phyloP scores from a whole-genome alignment of 2,113 vertebrate species.

The Naja naja region DNA sequence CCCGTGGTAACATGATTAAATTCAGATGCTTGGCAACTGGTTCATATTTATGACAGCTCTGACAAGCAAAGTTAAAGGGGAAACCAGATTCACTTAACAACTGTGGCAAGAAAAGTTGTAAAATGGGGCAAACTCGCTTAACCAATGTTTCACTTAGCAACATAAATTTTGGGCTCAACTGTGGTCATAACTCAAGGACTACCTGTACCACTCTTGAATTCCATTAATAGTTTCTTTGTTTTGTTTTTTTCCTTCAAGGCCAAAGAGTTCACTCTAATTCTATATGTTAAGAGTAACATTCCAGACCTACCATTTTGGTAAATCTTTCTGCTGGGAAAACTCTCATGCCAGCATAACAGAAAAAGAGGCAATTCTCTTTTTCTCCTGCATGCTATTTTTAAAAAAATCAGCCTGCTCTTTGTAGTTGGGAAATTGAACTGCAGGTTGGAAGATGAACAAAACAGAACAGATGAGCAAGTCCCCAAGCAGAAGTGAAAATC shows the following conservation, averaged over 20 bases:
- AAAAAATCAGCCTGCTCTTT: neutral
- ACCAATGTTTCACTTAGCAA: neutral
- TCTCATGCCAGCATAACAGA: neutral
- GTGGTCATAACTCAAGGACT: neutral
- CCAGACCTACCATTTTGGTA: slow-evolving; percentile 20
- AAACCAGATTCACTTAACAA: neutral
- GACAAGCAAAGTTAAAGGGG: neutral
- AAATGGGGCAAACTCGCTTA: neutral
- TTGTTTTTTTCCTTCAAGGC: slow-evolving; percentile 15
- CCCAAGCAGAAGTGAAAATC: neutral
- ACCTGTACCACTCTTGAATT: slow-evolving; percentile 26
- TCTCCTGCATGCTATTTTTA: neutral
- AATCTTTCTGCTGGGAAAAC: neutral
- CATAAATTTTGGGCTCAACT: neutral
- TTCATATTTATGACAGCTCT: neutral
- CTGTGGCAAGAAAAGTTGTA: neutral
- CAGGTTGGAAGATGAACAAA: neutral
- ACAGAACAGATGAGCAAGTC: neutral
- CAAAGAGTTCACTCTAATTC: neutral
- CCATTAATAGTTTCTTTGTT: slow-evolving; percentile 15
- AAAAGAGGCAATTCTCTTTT: too few species aligned
- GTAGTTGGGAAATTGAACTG: neutral
- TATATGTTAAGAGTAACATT: slow-evolving; percentile 29
- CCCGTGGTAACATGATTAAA: neutral
- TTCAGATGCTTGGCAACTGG: neutral